Evolutionary conservation across 2,888 invertebrate species (phyloP), one percentile per base, ranked within the genome.

Genomic region (Lasioglossum marginatum): DNA sequence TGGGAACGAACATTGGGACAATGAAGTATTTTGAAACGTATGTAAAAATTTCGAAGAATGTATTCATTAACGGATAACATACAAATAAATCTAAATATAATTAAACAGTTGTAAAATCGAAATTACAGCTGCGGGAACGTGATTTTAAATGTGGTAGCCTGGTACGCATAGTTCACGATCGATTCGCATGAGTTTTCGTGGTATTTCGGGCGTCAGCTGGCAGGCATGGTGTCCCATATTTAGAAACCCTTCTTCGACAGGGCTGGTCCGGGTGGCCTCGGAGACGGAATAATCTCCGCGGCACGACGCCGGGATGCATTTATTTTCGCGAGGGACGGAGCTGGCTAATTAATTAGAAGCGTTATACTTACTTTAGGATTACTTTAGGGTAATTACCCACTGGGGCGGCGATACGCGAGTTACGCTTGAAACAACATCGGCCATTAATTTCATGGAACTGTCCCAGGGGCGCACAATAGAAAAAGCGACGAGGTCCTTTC

Each of bases 321-420:
- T 75, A 73, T 83, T 85, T 74, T 71, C 77, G 52, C 68, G 66
- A 74, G 83, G 85, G 16, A 45, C 72, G 40, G 66, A 43, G 6
- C 57, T 4, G 68, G 40, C 71, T 77, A 79, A 85, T 75, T 85
- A 86, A 86, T 86, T 86, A 85, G 74, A 43, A 72, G 72, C 79
- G 77, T 72, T 77, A 76, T 70, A 70, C 71, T 57, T 57, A n/a
- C 57, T 57, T 57, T 27, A 12, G 37, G 60, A 75, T 80, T 80
- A 83, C 80, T 76, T 68, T 43, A 77, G 71, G 83, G 63, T 83
- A 87, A 88, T 88, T 85, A 82, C 79, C 80, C 74, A 31, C 68
- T 45, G 60, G 71, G 70, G n/a, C 63, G 57, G 71, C 57, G 77
- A 79, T 85, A 77, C 72, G 57, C 77, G 63, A 74, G 63, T 79